Conservation (phyloP, 2,888 invertebrate genomes). For the Lymantria dispar region DNA sequence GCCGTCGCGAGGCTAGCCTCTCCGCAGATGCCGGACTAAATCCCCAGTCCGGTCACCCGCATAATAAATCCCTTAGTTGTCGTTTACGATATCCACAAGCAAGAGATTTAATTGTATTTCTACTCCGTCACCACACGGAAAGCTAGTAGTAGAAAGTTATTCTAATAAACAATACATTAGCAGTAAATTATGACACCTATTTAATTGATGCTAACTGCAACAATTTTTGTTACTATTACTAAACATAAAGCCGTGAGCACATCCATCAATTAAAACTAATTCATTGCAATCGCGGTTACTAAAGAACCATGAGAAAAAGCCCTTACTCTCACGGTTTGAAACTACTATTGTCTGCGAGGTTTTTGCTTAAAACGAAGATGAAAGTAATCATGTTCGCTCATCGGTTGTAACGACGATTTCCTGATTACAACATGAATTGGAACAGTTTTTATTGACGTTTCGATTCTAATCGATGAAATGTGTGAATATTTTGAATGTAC, state of each 20-base stretch:
- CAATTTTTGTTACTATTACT: neutral
- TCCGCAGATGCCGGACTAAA: too few relatives aligned
- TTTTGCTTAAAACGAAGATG: constrained; percentile 18
- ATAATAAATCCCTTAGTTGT: too few relatives aligned
- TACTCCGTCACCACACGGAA: too few relatives aligned
- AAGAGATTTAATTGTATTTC: too few relatives aligned
- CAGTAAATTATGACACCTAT: neutral
- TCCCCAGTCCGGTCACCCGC: too few relatives aligned
- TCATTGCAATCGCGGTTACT: constrained; percentile 6
- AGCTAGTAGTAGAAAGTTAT: too few relatives aligned
- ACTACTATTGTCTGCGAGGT: constrained; percentile 5
- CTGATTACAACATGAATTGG: constrained; percentile 15
- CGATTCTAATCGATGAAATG: neutral
- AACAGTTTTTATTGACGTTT: constrained; percentile 7
- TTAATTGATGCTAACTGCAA: neutral
- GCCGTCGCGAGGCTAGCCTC: too few relatives aligned
- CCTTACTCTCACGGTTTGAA: constrained; percentile 10
- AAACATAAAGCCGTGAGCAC: constrained; percentile 4
- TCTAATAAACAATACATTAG: too few relatives aligned
- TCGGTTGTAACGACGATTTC: constrained; percentile 21
- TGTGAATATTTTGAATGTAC: too few relatives aligned
- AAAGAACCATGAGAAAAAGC: constrained; percentile 8
- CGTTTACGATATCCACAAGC: too few relatives aligned
- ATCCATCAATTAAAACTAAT: constrained; percentile 6
- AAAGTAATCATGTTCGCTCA: constrained; percentile 21